phyloP scores from a whole-genome alignment of 2,797 vertebrate genomes.

The Valencia hispanica region DNA sequence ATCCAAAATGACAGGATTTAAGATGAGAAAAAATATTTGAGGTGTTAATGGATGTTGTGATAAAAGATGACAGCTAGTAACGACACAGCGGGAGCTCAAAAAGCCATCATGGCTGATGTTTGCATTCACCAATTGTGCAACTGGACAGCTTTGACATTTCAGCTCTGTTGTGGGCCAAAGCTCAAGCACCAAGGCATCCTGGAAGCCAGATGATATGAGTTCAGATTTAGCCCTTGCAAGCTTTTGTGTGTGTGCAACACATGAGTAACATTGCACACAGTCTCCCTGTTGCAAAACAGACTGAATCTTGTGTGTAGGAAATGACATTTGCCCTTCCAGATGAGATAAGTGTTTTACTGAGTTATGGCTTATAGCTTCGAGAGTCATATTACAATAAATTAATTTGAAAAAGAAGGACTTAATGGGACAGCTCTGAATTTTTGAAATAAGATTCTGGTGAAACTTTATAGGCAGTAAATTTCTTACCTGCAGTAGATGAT shows the following conservation, averaged over 20 bases:
- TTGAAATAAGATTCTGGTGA: neutral
- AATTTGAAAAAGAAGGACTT: neutral
- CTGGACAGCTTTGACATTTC: slow-evolving; percentile 75
- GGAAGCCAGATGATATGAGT: slow-evolving; percentile 62
- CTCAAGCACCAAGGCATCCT: slow-evolving; percentile 42
- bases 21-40: slow-evolving; percentile 20
- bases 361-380: slow-evolving; percentile 36
- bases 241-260: slow-evolving; percentile 41
- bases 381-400: neutral
- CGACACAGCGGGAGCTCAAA: slow-evolving; percentile 40
- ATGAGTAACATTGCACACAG: slow-evolving; percentile 51
- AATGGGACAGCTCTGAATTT: neutral
- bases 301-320: slow-evolving; percentile 51
- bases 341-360: slow-evolving; percentile 42
- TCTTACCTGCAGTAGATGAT: too few species aligned
- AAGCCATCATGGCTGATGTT: slow-evolving; percentile 44
- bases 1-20: slow-evolving; percentile 41
- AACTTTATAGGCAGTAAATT: neutral
- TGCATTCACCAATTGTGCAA: slow-evolving; percentile 44
- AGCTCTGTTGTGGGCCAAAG: slow-evolving; percentile 49
- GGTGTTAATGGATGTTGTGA: slow-evolving; percentile 28
- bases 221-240: slow-evolving; percentile 36
- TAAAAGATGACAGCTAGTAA: slow-evolving; percentile 37
- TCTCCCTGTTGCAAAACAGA: slow-evolving; percentile 55
- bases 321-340: slow-evolving; percentile 62